Evolutionary conservation across 2,888 invertebrate genomes (phyloP).

Genomic region (Subacronicta megacephala): DNA sequence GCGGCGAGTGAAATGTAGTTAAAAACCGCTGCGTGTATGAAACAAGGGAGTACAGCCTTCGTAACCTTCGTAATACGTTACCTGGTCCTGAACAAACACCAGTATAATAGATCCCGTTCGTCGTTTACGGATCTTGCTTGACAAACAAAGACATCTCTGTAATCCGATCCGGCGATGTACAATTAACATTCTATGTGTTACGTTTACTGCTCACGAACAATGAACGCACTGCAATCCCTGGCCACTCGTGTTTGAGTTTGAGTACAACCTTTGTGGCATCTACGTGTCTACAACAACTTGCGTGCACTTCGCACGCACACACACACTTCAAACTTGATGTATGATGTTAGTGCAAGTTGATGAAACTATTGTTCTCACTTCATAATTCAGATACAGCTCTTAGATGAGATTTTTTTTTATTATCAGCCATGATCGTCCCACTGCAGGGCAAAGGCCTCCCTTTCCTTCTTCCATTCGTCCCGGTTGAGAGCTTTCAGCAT

Average conservation of each 20-base stretch:
- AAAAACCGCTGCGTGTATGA: conserved; percentile 40
- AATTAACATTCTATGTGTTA: conserved; percentile 72
- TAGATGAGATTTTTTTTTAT: no score
- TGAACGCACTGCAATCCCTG: conserved; percentile 42
- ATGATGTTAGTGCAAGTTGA: conserved; percentile 1
- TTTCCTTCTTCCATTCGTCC: no score
- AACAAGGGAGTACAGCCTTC: conserved; percentile 54
- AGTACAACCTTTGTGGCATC: conserved; percentile 29
- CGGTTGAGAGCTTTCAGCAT: no score
- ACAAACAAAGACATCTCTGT: conserved; percentile 69
- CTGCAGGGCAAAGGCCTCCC: no score
- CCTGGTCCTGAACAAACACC: conserved; percentile 65
- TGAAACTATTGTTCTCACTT: conserved; percentile 6
- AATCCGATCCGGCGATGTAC: conserved; percentile 66
- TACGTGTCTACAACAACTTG: conserved; percentile 17
- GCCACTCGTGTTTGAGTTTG: conserved; percentile 30
- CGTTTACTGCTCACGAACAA: conserved; percentile 63
- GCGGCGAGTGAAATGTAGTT: conserved; percentile 32
- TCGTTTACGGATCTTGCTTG: conserved; percentile 51
- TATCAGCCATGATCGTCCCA: no score
- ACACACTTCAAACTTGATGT: no score
- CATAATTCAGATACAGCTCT: no score
- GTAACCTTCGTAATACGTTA: conserved; percentile 58
- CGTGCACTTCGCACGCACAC: no score
- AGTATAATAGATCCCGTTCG: conserved; percentile 55